Conservation (phyloP, 2,113 vertebrate species). For the Propithecus coquereli region DNA sequence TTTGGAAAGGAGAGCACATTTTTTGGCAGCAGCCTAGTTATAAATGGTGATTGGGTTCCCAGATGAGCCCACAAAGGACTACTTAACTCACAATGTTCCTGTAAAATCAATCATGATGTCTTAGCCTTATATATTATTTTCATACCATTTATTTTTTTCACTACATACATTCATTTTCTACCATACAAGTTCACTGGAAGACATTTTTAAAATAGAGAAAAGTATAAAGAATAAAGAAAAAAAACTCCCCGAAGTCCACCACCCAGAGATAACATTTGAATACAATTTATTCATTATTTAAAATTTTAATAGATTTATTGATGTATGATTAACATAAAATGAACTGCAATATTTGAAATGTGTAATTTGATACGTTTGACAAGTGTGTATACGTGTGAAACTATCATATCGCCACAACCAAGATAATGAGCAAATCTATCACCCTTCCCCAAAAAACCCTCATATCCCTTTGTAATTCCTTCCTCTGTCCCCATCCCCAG, state of each 20-base stretch:
- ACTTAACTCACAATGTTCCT: constrained; percentile 36
- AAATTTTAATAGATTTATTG: neutral
- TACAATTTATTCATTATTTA: neutral
- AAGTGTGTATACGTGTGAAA: neutral
- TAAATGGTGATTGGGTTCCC: constrained; percentile 59
- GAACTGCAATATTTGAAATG: neutral
- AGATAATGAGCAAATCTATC: neutral
- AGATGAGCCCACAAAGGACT: constrained; percentile 57
- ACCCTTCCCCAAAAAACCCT: neutral
- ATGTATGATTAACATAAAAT: neutral
- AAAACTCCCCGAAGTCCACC: neutral
- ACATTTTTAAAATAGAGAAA: constrained; percentile 9
- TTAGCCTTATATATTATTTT: constrained; percentile 38
- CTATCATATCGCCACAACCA: neutral
- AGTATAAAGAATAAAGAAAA: neutral
- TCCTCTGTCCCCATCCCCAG: neutral
- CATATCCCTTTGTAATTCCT: neutral
- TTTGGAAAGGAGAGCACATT: constrained; percentile 52
- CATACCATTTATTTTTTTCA: neutral
- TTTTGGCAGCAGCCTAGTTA: constrained; percentile 35
- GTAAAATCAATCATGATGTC: constrained; percentile 40
- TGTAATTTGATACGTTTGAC: neutral
- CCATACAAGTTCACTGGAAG: neutral
- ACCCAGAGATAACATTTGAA: neutral
- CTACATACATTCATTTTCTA: neutral